Conservation (phyloP, 2,797 vertebrate genomes). For the Alca torda region DNA sequence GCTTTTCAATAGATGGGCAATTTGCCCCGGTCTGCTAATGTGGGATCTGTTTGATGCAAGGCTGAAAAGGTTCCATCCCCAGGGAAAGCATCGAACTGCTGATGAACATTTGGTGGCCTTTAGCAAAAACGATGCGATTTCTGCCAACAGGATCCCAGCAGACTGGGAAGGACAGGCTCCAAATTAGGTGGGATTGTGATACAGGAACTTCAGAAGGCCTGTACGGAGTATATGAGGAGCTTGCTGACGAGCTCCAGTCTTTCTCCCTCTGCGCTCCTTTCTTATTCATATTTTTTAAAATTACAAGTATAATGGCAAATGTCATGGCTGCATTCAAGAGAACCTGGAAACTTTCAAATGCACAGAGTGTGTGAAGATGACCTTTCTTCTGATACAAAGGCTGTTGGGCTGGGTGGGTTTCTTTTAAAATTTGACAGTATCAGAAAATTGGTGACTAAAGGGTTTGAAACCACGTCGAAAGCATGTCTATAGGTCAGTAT, state of each 20-base stretch:
- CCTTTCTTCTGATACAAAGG: conserved; percentile 6
- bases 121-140: conserved; percentile 43
- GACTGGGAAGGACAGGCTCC: conserved; percentile 50
- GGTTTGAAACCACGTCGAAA: neutral
- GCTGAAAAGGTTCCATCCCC: conserved; percentile 73
- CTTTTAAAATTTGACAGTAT: neutral
- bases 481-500: neutral
- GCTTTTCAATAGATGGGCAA: conserved; percentile 61
- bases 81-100: conserved; percentile 58
- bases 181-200: conserved; percentile 60
- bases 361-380: neutral
- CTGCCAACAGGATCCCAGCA: conserved; percentile 67
- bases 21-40: conserved; percentile 62
- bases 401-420: neutral
- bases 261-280: neutral
- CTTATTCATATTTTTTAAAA: conserved; percentile 12
- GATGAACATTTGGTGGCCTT: conserved; percentile 76
- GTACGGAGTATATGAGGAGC: neutral
- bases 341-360: neutral
- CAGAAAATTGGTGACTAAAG: neutral
- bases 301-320: conserved; percentile 16
- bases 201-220: conserved; percentile 45
- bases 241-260: neutral
- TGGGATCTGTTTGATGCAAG: conserved; percentile 65
- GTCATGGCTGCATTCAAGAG: neutral